Evolutionary conservation across 2,888 invertebrate genomes (phyloP), one percentile per base, ranked within the genome.

Genomic region (Hydriomena furcata): DNA sequence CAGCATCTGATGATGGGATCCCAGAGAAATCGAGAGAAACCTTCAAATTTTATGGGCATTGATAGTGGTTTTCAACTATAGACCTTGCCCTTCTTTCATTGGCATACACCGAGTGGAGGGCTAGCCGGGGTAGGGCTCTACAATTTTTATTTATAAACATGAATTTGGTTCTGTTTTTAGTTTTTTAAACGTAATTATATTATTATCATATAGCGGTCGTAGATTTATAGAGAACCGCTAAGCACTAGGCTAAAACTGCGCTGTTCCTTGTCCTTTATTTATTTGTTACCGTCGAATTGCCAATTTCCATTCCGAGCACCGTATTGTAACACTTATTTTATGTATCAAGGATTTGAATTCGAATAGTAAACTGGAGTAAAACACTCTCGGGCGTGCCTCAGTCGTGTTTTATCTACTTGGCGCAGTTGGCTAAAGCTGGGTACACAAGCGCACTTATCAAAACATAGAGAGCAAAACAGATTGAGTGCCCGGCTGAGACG

Each of bases 371-470:
- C 62, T 53, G 51, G 58, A 61, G 61, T 61, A 50, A 58, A 62
- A 54, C 52, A 52, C 59, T 58, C 58, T 52, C 31, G 43, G 52
- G 53, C 55, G 65, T 59, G 63, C 62, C 64, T 64, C 61, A 54
- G 54, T 65, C 48, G 61, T 62, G 68, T 66, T 72, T 76, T 83
- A 84, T 83, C 82, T 74, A 59, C 63, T 63, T 8, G 20, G 34
- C 12, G 34, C 43, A 44, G 47, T 52, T 43, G 25, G 21, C 7
- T 52, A 31, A 47, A 20, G 52, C 34, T 21, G 30, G n/a, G 37
- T 20, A 20, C 37, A 42, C 37, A 27, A 11, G 5, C 12, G n/a
- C 23, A 37, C 7, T 13, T 17, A 21, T 13, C 1, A 12, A 8
- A 32, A 24, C n/a, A n/a, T n/a, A n/a, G n/a, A n/a, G n/a, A n/a